Conservation (phyloP, 2,797 vertebrate species). For the Valencia hispanica region DNA sequence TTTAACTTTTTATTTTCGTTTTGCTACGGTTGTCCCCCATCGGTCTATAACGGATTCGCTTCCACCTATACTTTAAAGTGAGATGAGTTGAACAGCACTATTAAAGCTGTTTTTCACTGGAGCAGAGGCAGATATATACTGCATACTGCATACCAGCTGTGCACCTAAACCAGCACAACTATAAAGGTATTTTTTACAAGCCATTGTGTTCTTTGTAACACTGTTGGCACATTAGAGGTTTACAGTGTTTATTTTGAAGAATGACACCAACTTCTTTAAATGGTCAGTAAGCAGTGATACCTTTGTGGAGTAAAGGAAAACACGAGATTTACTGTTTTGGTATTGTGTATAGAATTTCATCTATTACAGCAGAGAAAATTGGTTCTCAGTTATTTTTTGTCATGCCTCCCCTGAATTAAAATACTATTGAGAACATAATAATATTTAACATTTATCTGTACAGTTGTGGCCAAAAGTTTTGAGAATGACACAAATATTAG, state of each 20-base stretch:
- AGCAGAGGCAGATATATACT: not conserved
- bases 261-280: not conserved
- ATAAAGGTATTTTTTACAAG: not conserved
- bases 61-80: not conserved
- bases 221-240: not conserved
- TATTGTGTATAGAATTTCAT: not conserved
- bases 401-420: too few relatives aligned
- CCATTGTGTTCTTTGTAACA: not conserved
- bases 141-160: not conserved
- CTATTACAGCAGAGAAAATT: not conserved
- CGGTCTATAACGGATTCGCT: not conserved
- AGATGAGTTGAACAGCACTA: not conserved
- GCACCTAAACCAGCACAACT: not conserved
- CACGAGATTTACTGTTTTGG: not conserved
- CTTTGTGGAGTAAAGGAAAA: not conserved
- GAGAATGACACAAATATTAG: too few relatives aligned
- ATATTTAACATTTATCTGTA: too few relatives aligned
- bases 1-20: not conserved
- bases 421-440: too few relatives aligned
- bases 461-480: too few relatives aligned
- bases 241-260: not conserved
- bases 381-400: too few relatives aligned
- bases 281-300: not conserved
- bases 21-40: not conserved
- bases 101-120: not conserved